These are phyloP conservation scores for Nannobrachium achirus DNA, from an alignment of 2,113 vertebrate species.

Conservation along the genomic window DNA sequence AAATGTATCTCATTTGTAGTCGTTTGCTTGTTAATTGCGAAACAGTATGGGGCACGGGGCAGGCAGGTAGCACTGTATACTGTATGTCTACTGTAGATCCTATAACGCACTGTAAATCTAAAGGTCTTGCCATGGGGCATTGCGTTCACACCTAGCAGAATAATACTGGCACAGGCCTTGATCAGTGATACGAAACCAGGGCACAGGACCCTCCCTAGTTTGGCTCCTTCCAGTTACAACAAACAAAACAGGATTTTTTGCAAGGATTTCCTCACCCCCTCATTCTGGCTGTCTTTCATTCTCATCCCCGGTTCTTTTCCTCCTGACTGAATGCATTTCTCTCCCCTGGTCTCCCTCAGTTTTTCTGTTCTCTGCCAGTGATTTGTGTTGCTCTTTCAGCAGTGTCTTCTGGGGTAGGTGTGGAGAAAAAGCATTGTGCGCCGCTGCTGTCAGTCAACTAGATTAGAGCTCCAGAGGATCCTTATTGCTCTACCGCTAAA, in stretches of 20 bases:
- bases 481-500: slow-evolving; percentile 61
- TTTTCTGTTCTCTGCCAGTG: slow-evolving; percentile 55
- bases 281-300: slow-evolving; percentile 59
- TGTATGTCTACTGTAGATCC: not conserved
- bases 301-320: slow-evolving; percentile 57
- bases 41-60: not conserved
- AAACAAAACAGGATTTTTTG: slow-evolving; percentile 53
- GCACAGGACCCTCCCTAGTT: slow-evolving; percentile 24
- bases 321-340: slow-evolving; percentile 57
- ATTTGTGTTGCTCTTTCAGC: slow-evolving; percentile 63
- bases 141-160: slow-evolving; percentile 28
- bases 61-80: not conserved
- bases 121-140: slow-evolving; percentile 14
- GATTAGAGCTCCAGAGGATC: slow-evolving; percentile 64
- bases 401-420: slow-evolving; percentile 59
- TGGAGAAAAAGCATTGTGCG: slow-evolving; percentile 59
- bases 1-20: not conserved
- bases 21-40: not conserved
- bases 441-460: slow-evolving; percentile 76
- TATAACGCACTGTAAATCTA: not conserved
- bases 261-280: slow-evolving; percentile 20
- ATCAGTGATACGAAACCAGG: slow-evolving; percentile 36
- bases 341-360: slow-evolving; percentile 35
- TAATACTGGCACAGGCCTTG: not conserved
- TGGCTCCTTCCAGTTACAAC: slow-evolving; percentile 32